A percentile compares a stretch with the other conserved stretches of the same genome.
phyloP scores from a whole-genome alignment of 1,140 invertebrate species.

The Papilio polyxenes region DNA sequence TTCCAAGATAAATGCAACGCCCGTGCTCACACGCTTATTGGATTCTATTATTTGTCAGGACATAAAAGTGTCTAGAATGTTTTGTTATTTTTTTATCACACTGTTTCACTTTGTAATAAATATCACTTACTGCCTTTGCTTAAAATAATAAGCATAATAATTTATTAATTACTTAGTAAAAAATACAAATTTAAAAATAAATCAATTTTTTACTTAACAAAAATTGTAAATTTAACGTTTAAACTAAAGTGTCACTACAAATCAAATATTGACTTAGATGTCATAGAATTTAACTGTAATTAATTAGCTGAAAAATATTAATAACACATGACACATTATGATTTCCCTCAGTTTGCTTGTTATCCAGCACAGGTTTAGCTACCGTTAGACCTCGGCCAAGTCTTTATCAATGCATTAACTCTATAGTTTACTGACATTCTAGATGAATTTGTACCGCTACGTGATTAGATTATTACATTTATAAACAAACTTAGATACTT shows the following conservation, averaged over 20 bases:
- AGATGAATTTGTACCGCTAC: slow-evolving; percentile 48
- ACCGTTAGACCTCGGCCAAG: slow-evolving; percentile 56
- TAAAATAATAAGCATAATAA: no score
- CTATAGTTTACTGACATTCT: slow-evolving; percentile 44
- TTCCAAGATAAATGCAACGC: slow-evolving; percentile 53
- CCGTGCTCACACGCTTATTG: slow-evolving; percentile 25
- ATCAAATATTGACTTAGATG: no score
- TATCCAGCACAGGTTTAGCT: slow-evolving; percentile 38
- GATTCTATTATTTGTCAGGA: slow-evolving; percentile 25
- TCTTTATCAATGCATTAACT: slow-evolving; percentile 49
- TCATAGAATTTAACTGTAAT: no score
- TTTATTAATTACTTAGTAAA: no score
- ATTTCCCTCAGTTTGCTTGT: slow-evolving; percentile 44
- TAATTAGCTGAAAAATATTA: no score
- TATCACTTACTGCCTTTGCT: no score
- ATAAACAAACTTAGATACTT: neutral
- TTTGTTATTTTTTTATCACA: neutral
- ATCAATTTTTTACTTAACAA: no score
- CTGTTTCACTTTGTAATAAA: neutral
- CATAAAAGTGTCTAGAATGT: slow-evolving; percentile 28
- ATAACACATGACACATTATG: no score
- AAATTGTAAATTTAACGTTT: no score
- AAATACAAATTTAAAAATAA: no score
- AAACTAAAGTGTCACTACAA: no score
- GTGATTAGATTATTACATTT: slow-evolving; percentile 39